Conservation (phyloP, 2,113 vertebrate genomes). For the Cathartes aura region DNA sequence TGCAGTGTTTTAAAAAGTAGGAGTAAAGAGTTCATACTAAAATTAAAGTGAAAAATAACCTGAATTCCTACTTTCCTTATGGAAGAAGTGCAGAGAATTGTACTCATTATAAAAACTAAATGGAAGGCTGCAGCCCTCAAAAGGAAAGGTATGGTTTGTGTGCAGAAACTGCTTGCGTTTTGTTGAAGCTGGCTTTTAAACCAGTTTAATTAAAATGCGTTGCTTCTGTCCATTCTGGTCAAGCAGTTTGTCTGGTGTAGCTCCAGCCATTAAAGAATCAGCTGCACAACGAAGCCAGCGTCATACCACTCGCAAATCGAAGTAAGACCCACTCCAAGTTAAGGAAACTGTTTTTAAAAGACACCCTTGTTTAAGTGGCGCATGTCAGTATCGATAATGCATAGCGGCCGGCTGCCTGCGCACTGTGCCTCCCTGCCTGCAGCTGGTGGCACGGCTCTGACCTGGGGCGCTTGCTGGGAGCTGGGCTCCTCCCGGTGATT, state of each 20-base stretch:
- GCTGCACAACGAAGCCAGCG: neutral
- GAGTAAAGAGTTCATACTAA: neutral
- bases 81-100: neutral
- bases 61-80: neutral
- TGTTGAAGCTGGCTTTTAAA: neutral
- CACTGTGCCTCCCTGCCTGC: neutral
- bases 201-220: neutral
- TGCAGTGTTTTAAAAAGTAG: neutral
- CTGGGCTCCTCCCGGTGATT: rapidly evolving
- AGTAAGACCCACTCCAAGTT: neutral
- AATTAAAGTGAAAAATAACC: neutral
- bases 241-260: neutral
- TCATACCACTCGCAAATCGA: rapidly evolving
- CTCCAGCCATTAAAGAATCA: neutral
- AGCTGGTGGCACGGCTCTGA: neutral
- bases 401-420: rapidly evolving
- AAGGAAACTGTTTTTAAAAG: neutral
- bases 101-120: neutral
- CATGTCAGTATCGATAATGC: rapidly evolving
- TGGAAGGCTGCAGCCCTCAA: neutral
- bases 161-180: neutral
- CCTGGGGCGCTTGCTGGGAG: rapidly evolving
- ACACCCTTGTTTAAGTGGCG: neutral
- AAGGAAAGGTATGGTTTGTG: neutral
- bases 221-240: neutral